Evolutionary conservation across 2,113 vertebrate species (phyloP), one percentile per base, ranked within the genome.

Genomic region (Pithys albifrons): DNA sequence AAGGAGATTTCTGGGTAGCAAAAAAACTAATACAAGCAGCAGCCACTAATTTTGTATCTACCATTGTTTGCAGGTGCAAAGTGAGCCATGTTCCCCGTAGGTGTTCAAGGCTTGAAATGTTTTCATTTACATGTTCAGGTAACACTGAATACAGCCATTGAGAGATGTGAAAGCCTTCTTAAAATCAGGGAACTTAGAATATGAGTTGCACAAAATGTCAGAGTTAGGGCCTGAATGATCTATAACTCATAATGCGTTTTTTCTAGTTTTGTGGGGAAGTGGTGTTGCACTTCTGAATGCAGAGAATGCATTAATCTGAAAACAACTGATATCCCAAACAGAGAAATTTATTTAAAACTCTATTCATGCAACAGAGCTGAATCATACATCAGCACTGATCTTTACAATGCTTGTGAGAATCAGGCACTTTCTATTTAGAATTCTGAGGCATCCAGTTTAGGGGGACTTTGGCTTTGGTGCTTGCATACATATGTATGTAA

Each of bases 331-430:
- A 57, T 17, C 25, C 6, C 29, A 70, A 55, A 8, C 5, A 80
- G 49, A 41, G 73, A 72, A 51, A 19, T 0, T 8, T 49, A 33
- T 28, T 16, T 4, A 1, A 45, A 57, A 49, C 23, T 25, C 25
- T 1, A 2, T 57, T 84, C 0, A 0, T 58, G 62, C 35, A 45
- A 4, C 51, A 28, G 33, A 49, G 6, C 59, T 20, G 14, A 58
- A 59, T 72, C 27, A 72, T 39, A 29, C 91, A 39, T 33, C 11
- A 20, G 19, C 41, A 71, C 31, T 78, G 43, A 39, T 61, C 35
- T 90, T 67, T 57, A 41, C 39, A 71, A 27, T 59, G 59, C 17
- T 39, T 70, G 31, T 55, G 58, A 72, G 61, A 73, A 72, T 64
- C 33, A 4, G 17, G 13, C 22, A 29, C 25, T 29, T 89, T 73